phyloP scores from a whole-genome alignment of 2,888 invertebrate species.

The Drosophila glabriapex region DNA sequence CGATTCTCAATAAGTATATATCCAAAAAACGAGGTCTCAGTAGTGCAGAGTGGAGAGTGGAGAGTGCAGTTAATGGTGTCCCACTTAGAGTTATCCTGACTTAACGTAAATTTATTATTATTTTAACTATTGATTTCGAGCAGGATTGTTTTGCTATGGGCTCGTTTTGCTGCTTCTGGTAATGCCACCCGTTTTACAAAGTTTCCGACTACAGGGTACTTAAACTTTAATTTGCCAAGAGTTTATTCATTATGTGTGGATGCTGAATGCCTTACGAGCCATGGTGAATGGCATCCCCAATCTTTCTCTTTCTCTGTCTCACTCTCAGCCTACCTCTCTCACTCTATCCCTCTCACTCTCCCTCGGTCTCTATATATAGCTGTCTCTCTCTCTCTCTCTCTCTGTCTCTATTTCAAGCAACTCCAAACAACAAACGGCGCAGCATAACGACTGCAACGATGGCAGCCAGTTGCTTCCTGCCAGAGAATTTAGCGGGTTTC shows the following conservation, averaged over 20 bases:
- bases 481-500: slow-evolving; percentile 49
- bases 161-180: not conserved
- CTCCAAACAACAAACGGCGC: slow-evolving; percentile 33
- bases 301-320: not conserved
- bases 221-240: slow-evolving; percentile 59
- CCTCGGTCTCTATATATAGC: not conserved
- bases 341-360: not conserved
- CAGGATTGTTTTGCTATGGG: no score
- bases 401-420: not conserved
- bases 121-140: not conserved
- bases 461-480: slow-evolving; percentile 60
- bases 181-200: not conserved
- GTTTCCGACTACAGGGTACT: slow-evolving; percentile 13
- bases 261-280: slow-evolving; percentile 39
- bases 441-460: slow-evolving; percentile 35
- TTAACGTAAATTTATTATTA: not conserved
- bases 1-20: not conserved
- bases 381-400: not conserved
- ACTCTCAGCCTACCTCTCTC: not conserved
- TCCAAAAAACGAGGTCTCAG: not conserved
- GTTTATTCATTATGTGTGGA: slow-evolving; percentile 58
- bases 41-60: not conserved
- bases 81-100: not conserved
- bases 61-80: not conserved
- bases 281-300: slow-evolving; percentile 34